Evolutionary conservation across 92 coral and sea anemone species (phyloP), one percentile per base, ranked within the genome.

Genomic region (Actinernus sp.): DNA sequence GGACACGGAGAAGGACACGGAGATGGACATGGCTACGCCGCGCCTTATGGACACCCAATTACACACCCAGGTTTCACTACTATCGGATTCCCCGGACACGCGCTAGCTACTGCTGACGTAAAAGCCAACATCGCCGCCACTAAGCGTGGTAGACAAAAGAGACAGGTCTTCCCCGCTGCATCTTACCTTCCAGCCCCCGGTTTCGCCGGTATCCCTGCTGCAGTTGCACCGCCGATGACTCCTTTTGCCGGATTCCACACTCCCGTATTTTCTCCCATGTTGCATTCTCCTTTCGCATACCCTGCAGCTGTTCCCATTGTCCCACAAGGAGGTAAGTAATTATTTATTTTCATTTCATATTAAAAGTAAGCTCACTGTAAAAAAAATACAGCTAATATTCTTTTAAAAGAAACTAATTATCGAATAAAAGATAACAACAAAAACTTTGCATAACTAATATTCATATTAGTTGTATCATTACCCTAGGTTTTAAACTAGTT

Each of bases 1-100:
- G 73, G 82, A 3, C 81, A 33, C 26, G 68, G 75, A 12, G 71
- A 63, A 25, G 87, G 79, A 22, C 86, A 85, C 24, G 88, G 84
- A 21, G 77, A 71, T 37, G 96, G 92, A 0, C 90, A 85, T 68
- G 96, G 90, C 9, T 91, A 83, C 49, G 87, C 95, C 5, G 92
- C 92, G 24, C 97, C 98, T 10, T 92, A 85, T 38, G 98, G 99
- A 27, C 99, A 93, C 54, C 98, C 99, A 28, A 84, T 95, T 78
- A 95, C 99, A 3, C 99, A 91, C 38, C 99, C 99, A 3, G 99
- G 99, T 17, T 95, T 95, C 55, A 83, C 99, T 0, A 95, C 97
- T 36, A 82, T 95, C 36, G 99, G 99, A 6, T 95, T 71, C 55
- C 99, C 99, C 1, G 98, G 98, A 1, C 99, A 91, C 36, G 99